Base-by-base conservation (phyloP, 2,888 invertebrate species). In the Drosophila paranaensis region DNA sequence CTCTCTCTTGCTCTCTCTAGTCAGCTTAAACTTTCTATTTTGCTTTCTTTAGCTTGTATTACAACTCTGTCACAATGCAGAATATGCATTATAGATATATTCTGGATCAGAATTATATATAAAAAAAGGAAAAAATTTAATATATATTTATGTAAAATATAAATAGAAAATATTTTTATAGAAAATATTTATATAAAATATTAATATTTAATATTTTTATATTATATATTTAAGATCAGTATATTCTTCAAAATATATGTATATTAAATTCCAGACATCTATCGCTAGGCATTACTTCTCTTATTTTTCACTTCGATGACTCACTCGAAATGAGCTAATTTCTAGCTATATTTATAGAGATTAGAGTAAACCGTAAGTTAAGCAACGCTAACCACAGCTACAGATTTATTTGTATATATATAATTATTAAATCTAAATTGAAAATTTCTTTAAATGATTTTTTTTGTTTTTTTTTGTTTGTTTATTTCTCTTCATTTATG, bases 401-500 rank as follows among this genome's bases (percentile, higher is more conserved):
- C 11, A 48, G 6, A 13, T 46, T 25, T 25, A 48, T 35, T 40
- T 14, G 2, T 50, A 43, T 35, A 2, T 50, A 43, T 35, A 27
- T 50, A 16, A 16, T 33, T 16, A 33, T 13, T 16, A 16, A 13
- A 50, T 13, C 13, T 1, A 16, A 33, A 50, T 11, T 13, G 2
- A 9, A 16, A 3, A 30, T 27, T 54, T 54, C 27, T 27, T 54
- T 11, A 27, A 45, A 3, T 33, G 37, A 3, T 33, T 11, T 20
- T 14, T 33, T n/a, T 20, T 16, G 27, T 27, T 27, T 42, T n/a
- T 2, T 27, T 14, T 20, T 1, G 1, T 40, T 6, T 25, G 33
- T n/a, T 45, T 43, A n/a, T 48, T 54, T 6, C n/a, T 63, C 13
- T 48, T 40, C 43, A 30, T 78, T 78, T 79, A 63, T 75, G 69